These are phyloP conservation scores for Crocallis elinguaria DNA, from an alignment of 2,888 invertebrate genomes.

Conservation along the genomic window DNA sequence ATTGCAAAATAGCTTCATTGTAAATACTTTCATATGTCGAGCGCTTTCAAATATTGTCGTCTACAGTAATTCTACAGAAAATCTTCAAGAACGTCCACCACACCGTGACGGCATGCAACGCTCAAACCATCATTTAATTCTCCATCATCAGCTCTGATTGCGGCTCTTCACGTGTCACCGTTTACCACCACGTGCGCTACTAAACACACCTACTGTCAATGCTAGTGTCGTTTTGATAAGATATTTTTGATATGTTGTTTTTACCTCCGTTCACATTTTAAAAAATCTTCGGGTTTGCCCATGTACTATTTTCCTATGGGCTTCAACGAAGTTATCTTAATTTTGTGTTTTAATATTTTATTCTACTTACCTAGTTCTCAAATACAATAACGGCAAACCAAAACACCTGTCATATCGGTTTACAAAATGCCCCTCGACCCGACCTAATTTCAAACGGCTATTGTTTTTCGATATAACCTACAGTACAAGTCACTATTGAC, in stretches of 20 bases:
- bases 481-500: not conserved
- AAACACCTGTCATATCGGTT: not conserved
- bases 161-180: slow-evolving; percentile 2
- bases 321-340: too few relatives aligned
- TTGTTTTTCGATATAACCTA: not conserved
- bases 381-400: not conserved
- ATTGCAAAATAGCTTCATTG: too few relatives aligned
- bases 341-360: too few relatives aligned
- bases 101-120: slow-evolving; percentile 15
- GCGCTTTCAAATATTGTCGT: not conserved
- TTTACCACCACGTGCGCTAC: not conserved
- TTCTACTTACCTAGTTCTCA: not conserved
- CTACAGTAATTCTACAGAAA: not conserved
- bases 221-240: not conserved
- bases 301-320: too few relatives aligned
- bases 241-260: not conserved
- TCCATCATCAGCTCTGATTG: slow-evolving; percentile 29
- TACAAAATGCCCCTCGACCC: not conserved
- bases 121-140: slow-evolving; percentile 28
- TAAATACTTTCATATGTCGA: too few relatives aligned
- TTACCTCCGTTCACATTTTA: too few relatives aligned
- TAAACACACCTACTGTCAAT: not conserved
- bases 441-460: not conserved
- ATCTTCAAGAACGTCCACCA: not conserved
- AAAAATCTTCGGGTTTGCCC: too few relatives aligned